Evolutionary conservation across 2,888 invertebrate species (phyloP), one percentile per base, ranked within the genome.

Genomic region (Cephus sareptanus): DNA sequence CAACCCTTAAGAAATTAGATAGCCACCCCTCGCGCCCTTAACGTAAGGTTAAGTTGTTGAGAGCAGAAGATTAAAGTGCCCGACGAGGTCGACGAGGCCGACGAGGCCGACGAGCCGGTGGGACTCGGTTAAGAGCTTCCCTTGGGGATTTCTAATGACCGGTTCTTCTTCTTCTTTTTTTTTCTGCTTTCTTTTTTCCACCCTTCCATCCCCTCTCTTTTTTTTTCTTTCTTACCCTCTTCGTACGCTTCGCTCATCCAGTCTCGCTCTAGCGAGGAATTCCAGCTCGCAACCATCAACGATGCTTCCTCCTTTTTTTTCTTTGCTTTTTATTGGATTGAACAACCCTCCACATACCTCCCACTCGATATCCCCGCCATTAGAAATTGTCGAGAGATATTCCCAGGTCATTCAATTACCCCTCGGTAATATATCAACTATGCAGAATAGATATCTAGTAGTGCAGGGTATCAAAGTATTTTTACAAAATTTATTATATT

Each of bases 1-100:
- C 81, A 76, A 80, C 81, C 80, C 79, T 84, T 81, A 83, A 84
- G 82, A 84, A 83, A 86, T 84, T 81, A 84, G 83, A 85, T 84
- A 84, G 83, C 81, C 78, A 81, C 77, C 81, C 79, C 69, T 74
- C 71, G 76, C 77, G 75, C 76, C 79, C 73, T 75, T 75, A 79
- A 80, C 81, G 86, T 83, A 79, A 84, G 85, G 85, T 87, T 85
- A 87, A 88, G 86, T 87, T 84, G 86, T 85, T 84, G 84, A 80
- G 85, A 84, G 83, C 83, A 83, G 84, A 87, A 88, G 88, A 90
- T 89, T 89, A 89, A 88, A 89, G 88, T 87, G 85, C 83, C 85
- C 84, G 23, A 56, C 56, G 40, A 40, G 40, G 40, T 82, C 80
- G 84, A 84, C 40, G 40, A 40, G 40, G 40, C 82, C 80, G 84